A percentile compares a stretch with the other conserved stretches of the same genome.
Evolutionary conservation across 2,888 invertebrate species (phyloP).

Genomic region (Himalopsyche kuldschensis): DNA sequence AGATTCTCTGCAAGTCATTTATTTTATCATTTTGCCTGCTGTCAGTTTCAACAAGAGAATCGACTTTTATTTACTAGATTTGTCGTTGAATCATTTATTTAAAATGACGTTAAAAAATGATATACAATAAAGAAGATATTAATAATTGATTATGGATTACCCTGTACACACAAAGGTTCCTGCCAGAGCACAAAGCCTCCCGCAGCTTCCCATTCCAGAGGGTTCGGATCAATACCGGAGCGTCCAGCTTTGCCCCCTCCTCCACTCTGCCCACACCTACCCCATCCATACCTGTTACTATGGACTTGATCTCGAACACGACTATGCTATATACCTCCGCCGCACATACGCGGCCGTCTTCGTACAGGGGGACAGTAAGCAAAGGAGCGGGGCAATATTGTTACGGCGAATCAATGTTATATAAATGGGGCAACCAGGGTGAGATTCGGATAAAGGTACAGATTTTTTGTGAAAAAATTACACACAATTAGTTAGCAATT

Average conservation of each 20-base stretch:
- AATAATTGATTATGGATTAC: neutral
- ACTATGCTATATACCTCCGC: neutral
- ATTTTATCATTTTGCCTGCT: no score
- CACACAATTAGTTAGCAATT: no score
- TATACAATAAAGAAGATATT: neutral
- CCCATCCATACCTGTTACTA: constrained; percentile 1
- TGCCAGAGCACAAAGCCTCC: neutral
- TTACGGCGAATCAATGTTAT: neutral
- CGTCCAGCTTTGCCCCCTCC: constrained; percentile 28
- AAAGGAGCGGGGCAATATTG: neutral
- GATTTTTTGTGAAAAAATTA: no score
- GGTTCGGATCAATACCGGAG: constrained; percentile 33
- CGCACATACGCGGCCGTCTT: neutral
- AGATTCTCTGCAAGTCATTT: no score
- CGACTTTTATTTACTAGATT: no score
- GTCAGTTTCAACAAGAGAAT: no score
- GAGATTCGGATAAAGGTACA: neutral
- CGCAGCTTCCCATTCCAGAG: neutral
- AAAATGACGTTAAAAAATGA: no score
- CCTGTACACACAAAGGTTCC: neutral
- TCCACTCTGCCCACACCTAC: constrained; percentile 17
- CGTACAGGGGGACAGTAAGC: neutral
- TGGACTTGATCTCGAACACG: constrained; percentile 26
- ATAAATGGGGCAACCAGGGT: neutral
- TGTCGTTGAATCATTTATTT: no score